Percentiles rank a stretch among this genome's conserved stretches.
These are phyloP conservation scores for Tupaia chinensis DNA, from an alignment of 2,113 vertebrate species.

Conservation along the genomic window DNA sequence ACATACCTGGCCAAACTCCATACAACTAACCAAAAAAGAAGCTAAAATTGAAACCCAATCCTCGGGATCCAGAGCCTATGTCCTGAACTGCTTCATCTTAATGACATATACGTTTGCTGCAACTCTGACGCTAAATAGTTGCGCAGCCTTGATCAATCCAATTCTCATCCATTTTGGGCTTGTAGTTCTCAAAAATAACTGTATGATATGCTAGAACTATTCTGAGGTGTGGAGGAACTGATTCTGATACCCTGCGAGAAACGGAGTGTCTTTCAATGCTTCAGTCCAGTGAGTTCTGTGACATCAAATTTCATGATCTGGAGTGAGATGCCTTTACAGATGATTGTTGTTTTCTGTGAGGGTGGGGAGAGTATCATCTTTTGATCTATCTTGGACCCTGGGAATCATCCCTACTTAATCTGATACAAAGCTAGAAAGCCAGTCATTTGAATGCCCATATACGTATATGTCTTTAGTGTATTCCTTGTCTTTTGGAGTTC, in stretches of 20 bases:
- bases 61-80: not conserved
- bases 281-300: not conserved
- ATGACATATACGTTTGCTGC: not conserved
- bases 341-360: not conserved
- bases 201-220: not conserved
- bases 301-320: not conserved
- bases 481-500: not conserved
- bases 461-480: not conserved
- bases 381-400: not conserved
- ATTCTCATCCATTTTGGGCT: not conserved
- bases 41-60: not conserved
- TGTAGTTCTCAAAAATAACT: not conserved
- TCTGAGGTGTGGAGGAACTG: not conserved
- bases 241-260: not conserved
- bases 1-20: not conserved
- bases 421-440: not conserved
- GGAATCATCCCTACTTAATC: not conserved
- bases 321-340: not conserved
- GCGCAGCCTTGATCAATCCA: not conserved
- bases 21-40: not conserved
- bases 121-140: not conserved
- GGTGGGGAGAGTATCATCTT: not conserved
- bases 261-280: not conserved
- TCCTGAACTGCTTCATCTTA: not conserved
- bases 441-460: not conserved